phyloP scores from a whole-genome alignment of 2,113 vertebrate species.

The Pseudonaja textilis region DNA sequence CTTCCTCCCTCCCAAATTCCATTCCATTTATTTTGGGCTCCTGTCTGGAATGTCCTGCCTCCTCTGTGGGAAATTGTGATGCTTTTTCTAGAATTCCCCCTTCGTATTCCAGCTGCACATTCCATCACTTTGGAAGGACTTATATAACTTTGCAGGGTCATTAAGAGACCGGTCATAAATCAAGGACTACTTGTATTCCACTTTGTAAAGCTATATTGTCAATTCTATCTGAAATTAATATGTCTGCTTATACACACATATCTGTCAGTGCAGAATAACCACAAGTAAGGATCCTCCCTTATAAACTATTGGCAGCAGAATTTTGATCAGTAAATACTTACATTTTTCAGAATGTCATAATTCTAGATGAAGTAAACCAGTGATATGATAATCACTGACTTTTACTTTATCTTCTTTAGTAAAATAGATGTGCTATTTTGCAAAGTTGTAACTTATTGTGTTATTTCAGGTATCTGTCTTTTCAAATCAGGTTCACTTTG shows the following conservation, averaged over 20 bases:
- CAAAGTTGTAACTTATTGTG: background rate
- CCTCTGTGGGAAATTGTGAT: background rate
- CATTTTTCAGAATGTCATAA: background rate
- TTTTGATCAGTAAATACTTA: background rate
- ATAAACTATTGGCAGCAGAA: background rate
- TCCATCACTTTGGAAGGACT: background rate
- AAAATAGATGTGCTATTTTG: background rate
- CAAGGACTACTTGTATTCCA: background rate
- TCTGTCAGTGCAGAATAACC: background rate
- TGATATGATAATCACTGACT: background rate
- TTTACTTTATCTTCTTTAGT: background rate
- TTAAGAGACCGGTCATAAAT: background rate
- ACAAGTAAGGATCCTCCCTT: background rate
- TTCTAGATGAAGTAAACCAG: background rate
- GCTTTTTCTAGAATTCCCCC: background rate
- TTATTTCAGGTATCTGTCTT: background rate
- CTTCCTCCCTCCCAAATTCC: background rate
- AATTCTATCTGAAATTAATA: background rate
- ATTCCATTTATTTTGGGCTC: background rate
- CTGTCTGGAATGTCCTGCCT: background rate
- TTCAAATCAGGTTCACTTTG: conserved; percentile 1
- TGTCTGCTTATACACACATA: background rate
- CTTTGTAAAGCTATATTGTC: background rate
- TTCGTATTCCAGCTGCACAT: background rate
- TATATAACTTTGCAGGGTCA: background rate